phyloP scores from a whole-genome alignment of 2,797 vertebrate genomes.

The Mormyrops attenuatus region DNA sequence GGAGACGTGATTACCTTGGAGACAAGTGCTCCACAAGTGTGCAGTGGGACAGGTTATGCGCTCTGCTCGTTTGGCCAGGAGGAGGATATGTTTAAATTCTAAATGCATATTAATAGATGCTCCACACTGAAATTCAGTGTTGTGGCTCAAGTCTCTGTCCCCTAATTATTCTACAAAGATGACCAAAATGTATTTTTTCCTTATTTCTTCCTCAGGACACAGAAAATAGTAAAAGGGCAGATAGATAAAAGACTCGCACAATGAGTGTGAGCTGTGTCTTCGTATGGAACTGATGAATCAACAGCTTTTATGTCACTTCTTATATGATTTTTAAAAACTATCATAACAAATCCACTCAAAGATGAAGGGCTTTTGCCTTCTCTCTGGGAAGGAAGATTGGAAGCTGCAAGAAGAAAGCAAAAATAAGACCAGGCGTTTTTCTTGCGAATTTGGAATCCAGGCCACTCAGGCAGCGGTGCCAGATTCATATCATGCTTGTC shows the following conservation, averaged over 20 bases:
- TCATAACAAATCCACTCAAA: background rate
- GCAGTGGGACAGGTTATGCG: background rate
- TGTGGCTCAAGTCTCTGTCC: background rate
- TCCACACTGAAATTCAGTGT: background rate
- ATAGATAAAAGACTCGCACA: background rate
- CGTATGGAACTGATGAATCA: background rate
- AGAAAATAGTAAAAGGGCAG: background rate
- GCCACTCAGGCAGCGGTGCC: background rate
- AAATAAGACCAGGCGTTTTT: background rate
- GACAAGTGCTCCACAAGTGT: background rate
- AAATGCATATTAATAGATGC: background rate
- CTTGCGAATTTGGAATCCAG: background rate
- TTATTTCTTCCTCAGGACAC: background rate
- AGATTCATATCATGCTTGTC: background rate
- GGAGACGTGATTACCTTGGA: background rate
- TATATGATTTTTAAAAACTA: background rate
- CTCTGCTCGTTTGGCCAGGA: constrained; percentile 15
- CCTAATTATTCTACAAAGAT: background rate
- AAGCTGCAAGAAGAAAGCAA: background rate
- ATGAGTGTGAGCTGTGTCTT: background rate
- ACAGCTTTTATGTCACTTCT: background rate
- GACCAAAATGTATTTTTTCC: background rate
- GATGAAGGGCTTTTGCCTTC: background rate
- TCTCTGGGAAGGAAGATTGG: background rate
- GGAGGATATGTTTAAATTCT: background rate